Percentiles rank a stretch among this genome's conserved stretches.
Conservation (phyloP, 2,113 vertebrate species). For the Hippocampus guttulatus region DNA sequence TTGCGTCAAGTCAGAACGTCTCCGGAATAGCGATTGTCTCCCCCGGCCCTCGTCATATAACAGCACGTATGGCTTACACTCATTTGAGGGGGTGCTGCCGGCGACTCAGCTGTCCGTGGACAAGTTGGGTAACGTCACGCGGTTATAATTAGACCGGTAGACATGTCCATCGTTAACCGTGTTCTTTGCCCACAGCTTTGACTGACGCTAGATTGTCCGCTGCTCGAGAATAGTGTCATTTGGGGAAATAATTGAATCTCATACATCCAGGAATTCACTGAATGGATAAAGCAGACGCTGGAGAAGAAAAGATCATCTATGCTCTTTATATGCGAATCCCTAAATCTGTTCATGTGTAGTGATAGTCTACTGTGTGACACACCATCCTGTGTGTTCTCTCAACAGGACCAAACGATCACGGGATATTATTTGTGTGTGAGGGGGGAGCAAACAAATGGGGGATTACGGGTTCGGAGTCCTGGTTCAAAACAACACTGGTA, state of each 20-base stretch:
- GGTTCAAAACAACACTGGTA: conserved; percentile 99
- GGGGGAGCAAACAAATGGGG: conserved; percentile 92
- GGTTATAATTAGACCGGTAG: conserved; percentile 69
- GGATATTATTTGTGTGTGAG: conserved; percentile 72
- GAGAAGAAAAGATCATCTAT: neutral
- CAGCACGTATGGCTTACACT: conserved; percentile 10
- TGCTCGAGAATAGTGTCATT: conserved; percentile 26
- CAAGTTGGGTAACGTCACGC: conserved; percentile 68
- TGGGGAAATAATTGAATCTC: conserved; percentile 24
- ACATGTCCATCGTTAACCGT: conserved; percentile 49
- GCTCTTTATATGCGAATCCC: conserved; percentile 16
- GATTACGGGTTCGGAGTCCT: conserved; percentile 99
- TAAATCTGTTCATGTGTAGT: conserved; percentile 24
- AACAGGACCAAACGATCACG: conserved; percentile 71
- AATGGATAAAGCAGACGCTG: conserved; percentile 8
- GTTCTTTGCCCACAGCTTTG: conserved; percentile 19
- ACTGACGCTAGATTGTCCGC: conserved; percentile 28
- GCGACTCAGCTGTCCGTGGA: conserved; percentile 60
- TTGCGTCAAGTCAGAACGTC: conserved; percentile 26
- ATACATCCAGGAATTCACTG: conserved; percentile 19
- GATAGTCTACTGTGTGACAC: conserved; percentile 53
- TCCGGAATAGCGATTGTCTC: conserved; percentile 34
- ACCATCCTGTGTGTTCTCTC: conserved; percentile 58
- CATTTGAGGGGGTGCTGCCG: conserved; percentile 38
- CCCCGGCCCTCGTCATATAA: conserved; percentile 28